Evolutionary conservation across 2,888 invertebrate genomes (phyloP), one percentile per base, ranked within the genome.

Genomic region (Brenthis hecate): DNA sequence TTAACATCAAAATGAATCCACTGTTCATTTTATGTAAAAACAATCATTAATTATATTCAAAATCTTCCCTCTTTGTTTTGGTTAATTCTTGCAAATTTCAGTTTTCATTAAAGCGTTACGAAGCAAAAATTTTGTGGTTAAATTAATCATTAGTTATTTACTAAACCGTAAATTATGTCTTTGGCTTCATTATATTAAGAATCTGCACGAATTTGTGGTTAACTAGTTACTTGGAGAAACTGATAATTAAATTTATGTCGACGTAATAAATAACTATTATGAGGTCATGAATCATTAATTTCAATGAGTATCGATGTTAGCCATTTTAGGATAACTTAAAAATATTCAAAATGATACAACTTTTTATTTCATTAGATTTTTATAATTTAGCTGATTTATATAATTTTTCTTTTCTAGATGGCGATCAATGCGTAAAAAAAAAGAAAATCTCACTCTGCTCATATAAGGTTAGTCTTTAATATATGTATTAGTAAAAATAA

Each of bases 331-430:
- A 28, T 4, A 28, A 28, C 28, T 5, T 28, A 4, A 4, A 23
- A 28, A 28, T 28, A 28, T 28, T 28, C 5, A 28, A 28, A 28
- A 28, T 4, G 28, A 28, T 4, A 28, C 4, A 3, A 28, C 0
- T 28, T 4, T 28, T 28, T 28, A 28, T 28, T 5, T 28, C 28
- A 4, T 28, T 28, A 4, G 28, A 5, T 28, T 28, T 4, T 28
- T 28, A 28, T 28, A 28, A 4, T 28, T 36, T 36, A 8, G 8
- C 36, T 57, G 56, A 54, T 54, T 13, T 19, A 61, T 63, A 13
- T 53, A 11, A 11, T 62, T 65, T 28, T n/a, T 54, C 73, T 74
- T 73, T 75, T 75, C 51, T 72, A 75, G 75, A 74, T 76, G 72
- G 71, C 68, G 68, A 63, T 64, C 57, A 68, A 68, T 66, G 69